Conservation (phyloP, 2,797 vertebrate genomes). For the Girardinus metallicus region DNA sequence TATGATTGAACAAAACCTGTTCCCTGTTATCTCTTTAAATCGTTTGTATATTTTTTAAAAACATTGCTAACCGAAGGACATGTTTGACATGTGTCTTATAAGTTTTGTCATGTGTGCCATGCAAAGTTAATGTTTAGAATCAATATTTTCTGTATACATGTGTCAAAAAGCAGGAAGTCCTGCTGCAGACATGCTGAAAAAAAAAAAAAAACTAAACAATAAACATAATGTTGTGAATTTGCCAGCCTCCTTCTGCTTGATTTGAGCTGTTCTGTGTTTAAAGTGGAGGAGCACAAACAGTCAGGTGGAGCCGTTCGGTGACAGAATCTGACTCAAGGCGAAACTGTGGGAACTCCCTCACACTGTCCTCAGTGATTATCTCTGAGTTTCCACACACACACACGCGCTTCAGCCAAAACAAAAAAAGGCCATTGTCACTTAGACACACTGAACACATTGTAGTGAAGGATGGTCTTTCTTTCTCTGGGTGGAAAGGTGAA, state of each 20-base stretch:
- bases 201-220: conserved; percentile 12
- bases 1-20: conserved; percentile 18
- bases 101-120: conserved; percentile 35
- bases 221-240: conserved; percentile 56
- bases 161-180: conserved; percentile 34
- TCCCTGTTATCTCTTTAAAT: conserved; percentile 16
- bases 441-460: conserved; percentile 65
- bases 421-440: conserved; percentile 57
- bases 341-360: conserved; percentile 67
- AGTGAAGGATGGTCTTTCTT: conserved; percentile 41
- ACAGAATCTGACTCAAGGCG: conserved; percentile 56
- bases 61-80: conserved; percentile 49
- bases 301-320: conserved; percentile 47
- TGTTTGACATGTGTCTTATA: conserved; percentile 36
- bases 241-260: conserved; percentile 38
- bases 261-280: conserved; percentile 39
- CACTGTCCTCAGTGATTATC: conserved; percentile 52
- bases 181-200: conserved; percentile 37
- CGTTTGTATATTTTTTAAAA: conserved; percentile 4
- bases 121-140: conserved; percentile 16
- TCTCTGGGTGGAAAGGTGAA: conserved; percentile 44
- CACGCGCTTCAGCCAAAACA: conserved; percentile 8
- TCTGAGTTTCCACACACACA: conserved; percentile 13
- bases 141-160: conserved; percentile 29
- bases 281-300: conserved; percentile 37